phyloP scores from a whole-genome alignment of 37 sponge, comb jelly and placozoan genomes.

The Mnemiopsis leidyi region DNA sequence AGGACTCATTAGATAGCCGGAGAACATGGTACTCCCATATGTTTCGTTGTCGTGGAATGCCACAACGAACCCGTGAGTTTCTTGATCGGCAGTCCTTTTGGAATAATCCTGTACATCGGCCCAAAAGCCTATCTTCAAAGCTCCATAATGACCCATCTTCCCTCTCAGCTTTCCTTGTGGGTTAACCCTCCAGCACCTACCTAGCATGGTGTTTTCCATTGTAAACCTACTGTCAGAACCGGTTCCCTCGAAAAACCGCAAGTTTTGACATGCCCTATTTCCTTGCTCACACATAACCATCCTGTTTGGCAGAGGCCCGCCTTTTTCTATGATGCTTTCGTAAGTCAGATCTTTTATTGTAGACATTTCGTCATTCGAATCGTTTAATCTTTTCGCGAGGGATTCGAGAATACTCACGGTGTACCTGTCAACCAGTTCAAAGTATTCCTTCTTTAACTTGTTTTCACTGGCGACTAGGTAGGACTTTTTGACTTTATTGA shows the following conservation, averaged over 20 bases:
- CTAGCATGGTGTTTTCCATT: not conserved
- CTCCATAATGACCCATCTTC: not conserved
- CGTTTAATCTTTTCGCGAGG: not conserved
- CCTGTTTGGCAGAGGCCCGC: not conserved
- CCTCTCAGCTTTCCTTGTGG: not conserved
- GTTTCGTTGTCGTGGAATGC: conserved; percentile 10
- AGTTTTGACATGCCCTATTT: not conserved
- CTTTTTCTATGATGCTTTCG: not conserved
- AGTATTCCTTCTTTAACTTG: not conserved
- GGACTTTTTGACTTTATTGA: not conserved
- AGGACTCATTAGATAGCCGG: not conserved
- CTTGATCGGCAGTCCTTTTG: not conserved
- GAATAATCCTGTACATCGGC: conserved; percentile 9
- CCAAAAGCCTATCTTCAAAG: not conserved
- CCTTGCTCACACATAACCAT: not conserved
- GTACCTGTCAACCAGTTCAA: not conserved
- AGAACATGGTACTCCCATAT: not conserved
- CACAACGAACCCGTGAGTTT: not conserved
- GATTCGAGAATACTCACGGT: not conserved
- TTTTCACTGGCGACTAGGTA: not conserved
- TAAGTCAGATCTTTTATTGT: not conserved
- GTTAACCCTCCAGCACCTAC: not conserved
- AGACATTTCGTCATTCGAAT: not conserved
- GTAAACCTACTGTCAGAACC: not conserved
- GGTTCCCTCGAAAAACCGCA: not conserved